Evolutionary conservation across 2,797 vertebrate genomes (phyloP), one percentile per base, ranked within the genome.

Genomic region (Peromyscus attwateri): DNA sequence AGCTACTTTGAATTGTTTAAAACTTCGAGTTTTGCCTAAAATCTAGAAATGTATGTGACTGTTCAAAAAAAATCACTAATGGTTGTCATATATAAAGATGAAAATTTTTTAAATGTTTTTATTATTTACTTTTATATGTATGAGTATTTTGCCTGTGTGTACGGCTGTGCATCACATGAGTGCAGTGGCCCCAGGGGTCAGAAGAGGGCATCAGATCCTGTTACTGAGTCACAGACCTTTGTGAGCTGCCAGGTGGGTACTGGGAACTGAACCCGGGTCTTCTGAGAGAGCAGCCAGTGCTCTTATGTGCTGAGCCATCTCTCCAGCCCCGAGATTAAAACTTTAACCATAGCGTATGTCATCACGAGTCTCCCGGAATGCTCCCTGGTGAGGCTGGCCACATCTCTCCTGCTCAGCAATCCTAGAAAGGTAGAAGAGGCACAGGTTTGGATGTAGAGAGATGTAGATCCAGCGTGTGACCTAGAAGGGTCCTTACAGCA

Each of bases 371-470:
- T 55, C 40, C 43, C 6, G 8, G 19, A 34, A 49, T 40, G 29
- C n/a, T 0, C 27, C n/a, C 31, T n/a, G 68, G 34, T 70, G 68
- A n/a, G 68, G 34, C 66, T 16, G 19, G 29, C 46, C 49, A 46
- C 17, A 43, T n/a, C 25, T 52, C 62, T 55, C 43, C 12, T 34
- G 10, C 13, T 5, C 12, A 6, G 49, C 40, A 11, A 14, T 23
- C 40, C 27, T 40, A 0, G 10, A 3, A 43, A n/a, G 43, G 7
- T 5, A 14, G 57, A 10, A 2, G 1, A 13, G 60, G 29, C 4
- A 16, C 71, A 27, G 19, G 27, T 27, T 13, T 40, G 21, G 55
- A 23, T 27, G 11, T 52, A 31, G 84, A 85, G 43, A 25, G 84
- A 27, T 49, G 43, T 17, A 5, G 46, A 23, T 27, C 25, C 17